Base-by-base conservation (phyloP, 2,113 vertebrate species). In the Agelaius tricolor region DNA sequence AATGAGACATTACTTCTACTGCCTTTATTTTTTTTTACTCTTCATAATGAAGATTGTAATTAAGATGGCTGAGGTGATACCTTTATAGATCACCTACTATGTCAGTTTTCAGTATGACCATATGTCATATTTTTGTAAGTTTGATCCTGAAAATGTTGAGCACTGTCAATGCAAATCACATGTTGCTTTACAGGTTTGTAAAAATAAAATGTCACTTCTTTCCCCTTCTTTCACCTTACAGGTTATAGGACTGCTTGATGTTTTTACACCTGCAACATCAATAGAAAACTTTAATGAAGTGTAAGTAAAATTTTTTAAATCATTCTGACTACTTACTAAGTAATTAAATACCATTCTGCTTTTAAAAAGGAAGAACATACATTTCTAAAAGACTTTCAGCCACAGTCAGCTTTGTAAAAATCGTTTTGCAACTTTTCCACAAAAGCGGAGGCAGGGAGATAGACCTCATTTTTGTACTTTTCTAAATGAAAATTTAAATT, bases 211-310 rank as follows among this genome's bases (percentile, higher is more conserved):
- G 59, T 74, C 4, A 2, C 54, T 92, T 80, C 49, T 55, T 54
- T 93, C 23, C 23, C 87, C 51, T 97, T 97, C 80, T 87, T 54
- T 78, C 55, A 54, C 15, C 12, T 78, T 28, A 24, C 91, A 98
- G 98, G 98, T 98, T 89, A 98, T 98, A 74, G 99, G 99, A 68
- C 97, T 99, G 76, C 98, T 99, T 94, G 99, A 99, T 22, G 99
- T 99, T 97, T 99, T 99, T 97, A 99, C 99, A 44, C 99, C 99
- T 35, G 99, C 99, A 80, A 97, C 98, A 6, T 98, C 98, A 58
- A 97, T 99, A 85, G 99, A 99, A 94, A 98, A 99, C 95, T 99
- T 99, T 97, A 99, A 98, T 18, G 99, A 99, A 97, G 98, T 99
- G 99, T 99, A 98, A 98, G 98, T 98, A 96, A 88, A 58, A 12